These are phyloP conservation scores for Coreoperca whiteheadi DNA, from an alignment of 2,113 vertebrate species.

Conservation along the genomic window DNA sequence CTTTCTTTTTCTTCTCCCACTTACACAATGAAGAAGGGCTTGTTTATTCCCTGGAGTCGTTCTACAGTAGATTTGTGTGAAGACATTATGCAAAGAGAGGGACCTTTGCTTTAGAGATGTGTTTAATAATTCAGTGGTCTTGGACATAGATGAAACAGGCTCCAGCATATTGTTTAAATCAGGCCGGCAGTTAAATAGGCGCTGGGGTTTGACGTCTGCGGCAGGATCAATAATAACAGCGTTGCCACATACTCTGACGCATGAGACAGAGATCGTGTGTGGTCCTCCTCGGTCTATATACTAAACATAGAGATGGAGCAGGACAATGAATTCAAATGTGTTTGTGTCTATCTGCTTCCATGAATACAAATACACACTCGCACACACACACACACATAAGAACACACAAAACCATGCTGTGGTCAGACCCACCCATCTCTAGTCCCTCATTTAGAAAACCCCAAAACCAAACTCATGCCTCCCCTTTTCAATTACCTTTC, in stretches of 20 bases:
- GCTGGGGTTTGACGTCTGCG: conserved; percentile 76
- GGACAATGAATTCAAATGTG: conserved; percentile 68
- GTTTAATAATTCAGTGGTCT: conserved; percentile 81
- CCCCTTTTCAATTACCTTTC: conserved; percentile 81
- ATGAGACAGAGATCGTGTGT: conserved; percentile 73
- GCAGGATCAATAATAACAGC: conserved; percentile 80
- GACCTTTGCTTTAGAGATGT: conserved; percentile 72
- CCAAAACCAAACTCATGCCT: conserved; percentile 77
- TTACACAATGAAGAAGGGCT: conserved; percentile 67
- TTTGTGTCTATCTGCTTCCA: conserved; percentile 74
- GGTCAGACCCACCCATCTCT: conserved; percentile 77
- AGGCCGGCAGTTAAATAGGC: conserved; percentile 74
- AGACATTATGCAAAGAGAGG: conserved; percentile 61
- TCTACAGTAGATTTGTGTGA: conserved; percentile 61
- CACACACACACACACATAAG: conserved; percentile 25
- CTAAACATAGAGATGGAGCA: conserved; percentile 68
- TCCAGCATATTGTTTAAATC: conserved; percentile 83
- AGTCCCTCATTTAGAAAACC: conserved; percentile 78
- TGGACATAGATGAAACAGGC: conserved; percentile 80
- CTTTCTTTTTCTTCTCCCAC: conserved; percentile 48
- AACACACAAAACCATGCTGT: conserved; percentile 64
- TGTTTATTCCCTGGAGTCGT: conserved; percentile 64
- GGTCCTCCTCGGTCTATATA: conserved; percentile 62
- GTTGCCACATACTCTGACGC: conserved; percentile 65
- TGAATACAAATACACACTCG: conserved; percentile 55